Evolutionary conservation across 2,797 vertebrate species (phyloP).

Genomic region (Tenualosa ilisha): DNA sequence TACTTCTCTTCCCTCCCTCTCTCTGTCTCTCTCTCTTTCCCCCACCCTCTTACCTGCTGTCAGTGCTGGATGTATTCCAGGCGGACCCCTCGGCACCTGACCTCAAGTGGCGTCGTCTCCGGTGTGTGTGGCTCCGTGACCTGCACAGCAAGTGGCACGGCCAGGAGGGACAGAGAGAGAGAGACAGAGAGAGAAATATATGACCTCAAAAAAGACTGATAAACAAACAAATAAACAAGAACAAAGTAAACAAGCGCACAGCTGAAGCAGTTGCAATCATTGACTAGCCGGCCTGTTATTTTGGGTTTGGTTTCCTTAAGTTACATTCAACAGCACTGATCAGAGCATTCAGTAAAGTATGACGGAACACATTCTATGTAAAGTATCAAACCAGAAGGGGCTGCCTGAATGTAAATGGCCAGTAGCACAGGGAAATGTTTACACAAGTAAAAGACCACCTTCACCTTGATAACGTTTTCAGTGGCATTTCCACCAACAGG

Average conservation of each 20-base stretch:
- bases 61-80: constrained; percentile 76
- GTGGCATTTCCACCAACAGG: neutral
- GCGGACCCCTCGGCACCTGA: constrained; percentile 80
- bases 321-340: neutral
- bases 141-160: constrained; percentile 62
- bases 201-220: neutral
- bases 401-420: neutral
- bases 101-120: constrained; percentile 74
- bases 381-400: neutral
- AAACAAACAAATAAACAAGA: neutral
- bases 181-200: neutral
- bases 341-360: neutral
- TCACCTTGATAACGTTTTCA: constrained; percentile 7
- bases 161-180: neutral
- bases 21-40: neutral
- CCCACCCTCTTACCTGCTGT: constrained; percentile 79
- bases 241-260: neutral
- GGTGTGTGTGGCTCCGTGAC: constrained; percentile 77
- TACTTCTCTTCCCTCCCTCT: neutral
- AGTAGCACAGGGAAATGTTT: neutral
- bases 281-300: neutral
- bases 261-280: neutral
- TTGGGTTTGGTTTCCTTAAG: neutral
- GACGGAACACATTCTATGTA: neutral
- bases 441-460: neutral